A percentile compares a stretch with the other conserved stretches of the same genome.
Conservation (phyloP, 1,140 invertebrate genomes). For the Drepana arcuata region DNA sequence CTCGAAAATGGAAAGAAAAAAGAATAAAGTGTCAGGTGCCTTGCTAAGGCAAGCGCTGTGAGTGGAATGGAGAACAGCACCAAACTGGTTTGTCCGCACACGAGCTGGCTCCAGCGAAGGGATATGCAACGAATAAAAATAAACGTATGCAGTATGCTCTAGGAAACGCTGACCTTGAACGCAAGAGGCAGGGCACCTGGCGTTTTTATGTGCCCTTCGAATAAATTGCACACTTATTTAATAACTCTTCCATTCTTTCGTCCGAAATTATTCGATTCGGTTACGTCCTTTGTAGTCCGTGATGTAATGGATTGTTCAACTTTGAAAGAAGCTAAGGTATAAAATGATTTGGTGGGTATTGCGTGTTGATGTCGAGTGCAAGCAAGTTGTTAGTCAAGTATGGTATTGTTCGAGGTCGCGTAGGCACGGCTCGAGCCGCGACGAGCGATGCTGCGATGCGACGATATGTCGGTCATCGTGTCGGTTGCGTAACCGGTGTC, state of each 20-base stretch:
- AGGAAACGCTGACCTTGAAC: slow-evolving; percentile 67
- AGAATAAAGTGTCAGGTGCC: too few species aligned
- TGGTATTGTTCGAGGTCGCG: slow-evolving; percentile 1
- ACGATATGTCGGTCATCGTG: slow-evolving; percentile 54
- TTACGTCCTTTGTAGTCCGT: slow-evolving; percentile 2
- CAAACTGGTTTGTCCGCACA: slow-evolving; percentile 66
- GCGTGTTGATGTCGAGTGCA: neutral
- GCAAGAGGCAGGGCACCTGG: slow-evolving; percentile 63
- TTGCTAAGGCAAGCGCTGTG: too few species aligned
- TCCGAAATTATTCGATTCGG: slow-evolving; percentile 1
- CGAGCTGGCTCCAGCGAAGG: slow-evolving; percentile 51
- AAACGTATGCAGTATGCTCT: slow-evolving; percentile 68
- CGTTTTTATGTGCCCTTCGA: slow-evolving; percentile 65
- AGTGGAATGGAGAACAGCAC: slow-evolving; percentile 42
- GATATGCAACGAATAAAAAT: slow-evolving; percentile 67
- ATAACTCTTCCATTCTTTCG: slow-evolving; percentile 27
- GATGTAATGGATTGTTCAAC: slow-evolving; percentile 14
- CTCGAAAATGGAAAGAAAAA: too few species aligned
- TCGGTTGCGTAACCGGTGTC: slow-evolving; percentile 63
- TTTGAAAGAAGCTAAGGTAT: slow-evolving; percentile 7
- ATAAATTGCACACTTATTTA: slow-evolving; percentile 55
- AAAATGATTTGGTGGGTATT: neutral
- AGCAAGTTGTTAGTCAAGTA: slow-evolving; percentile 7
- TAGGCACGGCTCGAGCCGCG: neutral
- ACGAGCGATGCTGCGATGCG: slow-evolving; percentile 28